Base-by-base conservation (phyloP, 2,797 vertebrate genomes). In the Cirrhinus molitorella region DNA sequence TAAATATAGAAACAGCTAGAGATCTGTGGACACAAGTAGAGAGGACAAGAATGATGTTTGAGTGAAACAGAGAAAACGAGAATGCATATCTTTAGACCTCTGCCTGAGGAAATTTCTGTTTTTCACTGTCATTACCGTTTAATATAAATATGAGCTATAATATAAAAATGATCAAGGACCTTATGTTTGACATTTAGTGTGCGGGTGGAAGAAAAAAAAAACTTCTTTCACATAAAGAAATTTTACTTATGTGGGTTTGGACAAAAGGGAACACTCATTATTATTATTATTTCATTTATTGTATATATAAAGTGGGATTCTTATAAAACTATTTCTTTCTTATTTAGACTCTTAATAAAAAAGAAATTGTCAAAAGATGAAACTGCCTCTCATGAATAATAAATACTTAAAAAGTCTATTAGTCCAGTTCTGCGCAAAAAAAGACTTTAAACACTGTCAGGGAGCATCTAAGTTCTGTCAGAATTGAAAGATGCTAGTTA, bases 91-190 rank as follows among this genome's bases (percentile, higher is more conserved):
- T 81, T 61, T 78, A 81, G 51, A 73, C 23, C 55, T 45, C 66
- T 75, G 71, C 78, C 37, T 59, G 80, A 51, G 71, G 72, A 51
- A 8, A 23, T 23, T 70, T 53, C 16, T 70, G 49, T 65, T 51
- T 85, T 49, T 86, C 13, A 21, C 59, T 43, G 47, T 55, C 70
- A 65, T 65, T 37, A 23, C n/a, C 3, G 34, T 66, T 47, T 81
- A 75, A 49, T 23, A 53, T 45, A 37, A 75, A 83, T 57, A 14
- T 25, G 47, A 76, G 17, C 12, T 12, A 10, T 83, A 61, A 53
- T 55, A 28, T n/a, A 82, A 45, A 80, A 70, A 17, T 76, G 55
- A 88, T 91, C 61, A 86, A 86, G 85, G 55, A 61, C 25, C 80
- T 66, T 66, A 66, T 82, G 80, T 25, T 66, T 66, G 80, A 53